Evolutionary conservation across 2,113 vertebrate species (phyloP).

Genomic region (Atractosteus spatula): DNA sequence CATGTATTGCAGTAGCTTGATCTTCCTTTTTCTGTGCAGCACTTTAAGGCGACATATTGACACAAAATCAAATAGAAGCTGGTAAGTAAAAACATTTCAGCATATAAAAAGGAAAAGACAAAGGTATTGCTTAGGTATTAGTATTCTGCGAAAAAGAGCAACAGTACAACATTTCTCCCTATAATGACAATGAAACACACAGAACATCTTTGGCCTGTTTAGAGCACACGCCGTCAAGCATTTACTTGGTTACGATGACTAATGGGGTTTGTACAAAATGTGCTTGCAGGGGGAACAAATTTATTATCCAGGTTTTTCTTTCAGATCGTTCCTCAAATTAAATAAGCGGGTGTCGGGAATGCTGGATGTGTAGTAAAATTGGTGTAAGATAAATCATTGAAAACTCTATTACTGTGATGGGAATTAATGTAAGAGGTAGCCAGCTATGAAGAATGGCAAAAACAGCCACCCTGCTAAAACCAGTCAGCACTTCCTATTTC

Average conservation of each 20-base stretch:
- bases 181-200: neutral
- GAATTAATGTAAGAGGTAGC: constrained; percentile 55
- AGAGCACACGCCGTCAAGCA: neutral
- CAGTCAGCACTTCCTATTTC: constrained; percentile 50
- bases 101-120: no score
- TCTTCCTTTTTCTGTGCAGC: no score
- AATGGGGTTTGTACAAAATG: constrained; percentile 39
- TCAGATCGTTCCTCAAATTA: constrained; percentile 62
- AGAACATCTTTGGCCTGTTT: neutral
- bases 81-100: no score
- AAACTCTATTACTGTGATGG: constrained; percentile 59
- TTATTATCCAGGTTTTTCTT: constrained; percentile 57
- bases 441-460: constrained; percentile 51
- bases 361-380: constrained; percentile 48
- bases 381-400: constrained; percentile 63
- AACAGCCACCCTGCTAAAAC: constrained; percentile 35
- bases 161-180: no score
- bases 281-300: constrained; percentile 56
- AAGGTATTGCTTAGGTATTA: no score
- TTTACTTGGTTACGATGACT: constrained; percentile 38
- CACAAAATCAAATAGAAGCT: no score
- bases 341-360: constrained; percentile 54
- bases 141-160: no score
- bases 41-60: no score
- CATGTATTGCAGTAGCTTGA: no score